Evolutionary conservation across 2,888 invertebrate genomes (phyloP).

Genomic region (Lycocerus yunnanus): DNA sequence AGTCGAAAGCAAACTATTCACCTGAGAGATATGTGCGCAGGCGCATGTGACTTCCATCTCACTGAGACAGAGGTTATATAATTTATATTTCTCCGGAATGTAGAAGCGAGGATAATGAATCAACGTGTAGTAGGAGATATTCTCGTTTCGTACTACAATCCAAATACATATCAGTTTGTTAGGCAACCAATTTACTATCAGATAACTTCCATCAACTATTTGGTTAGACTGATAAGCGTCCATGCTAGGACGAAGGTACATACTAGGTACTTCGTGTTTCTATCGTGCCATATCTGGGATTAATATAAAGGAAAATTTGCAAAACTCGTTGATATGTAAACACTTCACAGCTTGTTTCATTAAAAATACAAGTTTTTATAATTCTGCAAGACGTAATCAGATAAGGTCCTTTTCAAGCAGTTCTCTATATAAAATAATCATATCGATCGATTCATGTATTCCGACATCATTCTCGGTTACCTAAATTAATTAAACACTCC

Average conservation of each 20-base stretch:
- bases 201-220: not conserved
- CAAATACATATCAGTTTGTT: not conserved
- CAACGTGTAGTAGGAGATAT: not conserved
- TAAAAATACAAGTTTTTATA: not conserved
- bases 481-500: not conserved
- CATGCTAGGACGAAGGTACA: not conserved
- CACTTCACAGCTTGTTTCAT: not conserved
- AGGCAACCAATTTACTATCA: not conserved
- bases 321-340: not conserved
- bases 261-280: not conserved
- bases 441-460: not conserved
- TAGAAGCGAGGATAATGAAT: not conserved
- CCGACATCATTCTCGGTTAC: not conserved
- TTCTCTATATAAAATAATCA: not conserved
- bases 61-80: constrained; percentile 23
- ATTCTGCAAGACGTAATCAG: not conserved
- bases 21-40: constrained; percentile 39
- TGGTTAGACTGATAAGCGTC: not conserved
- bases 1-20: constrained; percentile 42
- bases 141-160: not conserved
- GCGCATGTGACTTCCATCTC: constrained; percentile 33
- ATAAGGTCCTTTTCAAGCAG: not conserved
- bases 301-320: not conserved
- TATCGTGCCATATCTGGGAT: not conserved
- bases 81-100: constrained; percentile 22